phyloP scores from a whole-genome alignment of 2,888 invertebrate species.

The Amiota minor region DNA sequence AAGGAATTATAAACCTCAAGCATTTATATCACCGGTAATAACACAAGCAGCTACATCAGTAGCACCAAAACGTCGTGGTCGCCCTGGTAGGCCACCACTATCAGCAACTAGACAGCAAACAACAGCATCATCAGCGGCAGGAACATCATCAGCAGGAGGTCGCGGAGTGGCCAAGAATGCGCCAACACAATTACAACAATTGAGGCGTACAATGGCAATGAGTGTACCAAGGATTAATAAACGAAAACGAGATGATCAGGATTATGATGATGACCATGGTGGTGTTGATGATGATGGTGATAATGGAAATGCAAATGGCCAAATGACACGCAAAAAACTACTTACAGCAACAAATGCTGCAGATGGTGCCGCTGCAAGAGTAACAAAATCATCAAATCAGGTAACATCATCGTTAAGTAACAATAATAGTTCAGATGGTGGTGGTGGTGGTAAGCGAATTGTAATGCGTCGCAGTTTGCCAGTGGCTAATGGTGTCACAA shows the following conservation, averaged over 20 bases:
- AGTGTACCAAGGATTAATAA: conserved; percentile 47
- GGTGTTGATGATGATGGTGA: conserved; percentile 39
- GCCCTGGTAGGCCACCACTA: conserved; percentile 49
- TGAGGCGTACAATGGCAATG: conserved; percentile 55
- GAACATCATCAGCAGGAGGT: background rate
- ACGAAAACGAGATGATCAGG: conserved; percentile 48
- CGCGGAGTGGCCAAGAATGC: conserved; percentile 29
- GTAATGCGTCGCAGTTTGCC: conserved; percentile 9
- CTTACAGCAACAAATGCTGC: conserved; percentile 21
- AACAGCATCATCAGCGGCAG: conserved; percentile 25
- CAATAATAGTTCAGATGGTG: background rate
- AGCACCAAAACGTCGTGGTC: conserved; percentile 51
- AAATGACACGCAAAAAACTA: conserved; percentile 54
- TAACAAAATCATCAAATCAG: background rate
- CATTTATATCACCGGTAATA: background rate
- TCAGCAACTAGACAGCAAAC: conserved; percentile 19
- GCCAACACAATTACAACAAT: conserved; percentile 56
- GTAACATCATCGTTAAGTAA: background rate
- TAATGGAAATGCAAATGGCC: conserved; percentile 20
- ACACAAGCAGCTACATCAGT: background rate
- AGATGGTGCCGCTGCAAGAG: background rate
- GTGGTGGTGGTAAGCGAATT: background rate
- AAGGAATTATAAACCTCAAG: background rate
- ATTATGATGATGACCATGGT: conserved; percentile 42
- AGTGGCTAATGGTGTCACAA: conserved; percentile 11